Evolutionary conservation across 2,888 invertebrate genomes (phyloP).

Genomic region (Platypus cylindrus): DNA sequence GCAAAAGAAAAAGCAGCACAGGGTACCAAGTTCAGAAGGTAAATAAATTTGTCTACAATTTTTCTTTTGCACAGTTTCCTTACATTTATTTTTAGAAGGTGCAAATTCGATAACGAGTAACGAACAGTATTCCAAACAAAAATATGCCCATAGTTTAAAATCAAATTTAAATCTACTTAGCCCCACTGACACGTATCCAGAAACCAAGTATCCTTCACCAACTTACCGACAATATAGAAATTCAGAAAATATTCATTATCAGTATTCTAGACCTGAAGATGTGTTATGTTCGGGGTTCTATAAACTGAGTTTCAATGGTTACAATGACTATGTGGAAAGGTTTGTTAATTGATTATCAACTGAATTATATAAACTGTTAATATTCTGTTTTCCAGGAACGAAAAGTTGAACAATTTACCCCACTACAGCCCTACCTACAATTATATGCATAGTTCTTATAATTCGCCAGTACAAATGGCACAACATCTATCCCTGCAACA

Average conservation of each 20-base stretch:
- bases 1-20: conserved; percentile 38
- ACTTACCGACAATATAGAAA: conserved; percentile 25
- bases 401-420: conserved; percentile 13
- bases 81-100: conserved; percentile 22
- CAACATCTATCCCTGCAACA: conserved; percentile 12
- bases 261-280: conserved; percentile 26
- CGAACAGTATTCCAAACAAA: conserved; percentile 27
- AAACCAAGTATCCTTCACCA: conserved; percentile 19
- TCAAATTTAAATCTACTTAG: conserved; percentile 20
- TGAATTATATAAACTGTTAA: neutral
- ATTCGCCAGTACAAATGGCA: conserved; percentile 7
- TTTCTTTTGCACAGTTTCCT: conserved; percentile 3
- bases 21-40: conserved; percentile 31
- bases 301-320: conserved; percentile 30
- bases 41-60: too few relatives aligned
- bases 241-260: conserved; percentile 23
- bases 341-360: conserved; percentile 9
- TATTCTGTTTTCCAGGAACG: conserved; percentile 16
- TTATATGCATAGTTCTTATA: conserved; percentile 12
- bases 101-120: conserved; percentile 28
- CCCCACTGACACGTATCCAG: conserved; percentile 19
- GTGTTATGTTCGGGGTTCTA: conserved; percentile 26
- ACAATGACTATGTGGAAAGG: conserved; percentile 31
- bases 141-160: conserved; percentile 29
- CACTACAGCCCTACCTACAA: conserved; percentile 6